Evolutionary conservation across 2,113 vertebrate species (phyloP), one percentile per base, ranked within the genome.

Genomic region (Coptodon bakossiorum): DNA sequence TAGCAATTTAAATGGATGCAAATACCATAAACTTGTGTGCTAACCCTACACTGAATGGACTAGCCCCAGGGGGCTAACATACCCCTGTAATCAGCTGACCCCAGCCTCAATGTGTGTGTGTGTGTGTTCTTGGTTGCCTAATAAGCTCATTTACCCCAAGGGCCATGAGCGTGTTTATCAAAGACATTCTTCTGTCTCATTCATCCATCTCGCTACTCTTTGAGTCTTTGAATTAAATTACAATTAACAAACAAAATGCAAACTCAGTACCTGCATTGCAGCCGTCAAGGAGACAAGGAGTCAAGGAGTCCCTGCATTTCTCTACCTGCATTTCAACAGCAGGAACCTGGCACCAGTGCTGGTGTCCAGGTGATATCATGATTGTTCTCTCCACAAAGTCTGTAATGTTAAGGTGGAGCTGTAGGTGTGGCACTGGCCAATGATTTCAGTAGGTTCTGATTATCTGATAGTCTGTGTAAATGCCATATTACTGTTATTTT

Each of bases 181-280:
- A 95, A 96, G 94, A 87, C 94, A 96, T 95, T 95, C 94, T 93
- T 95, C 50, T 80, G 89, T 88, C 88, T 91, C 91, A 91, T 83
- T 92, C 91, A 89, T 82, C 92, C 88, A 89, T 93, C 90, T 90
- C 88, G 34, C 63, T 90, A 88, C 86, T 86, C 87, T 86, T 66
- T 63, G 56, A 83, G 76, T 85, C 89, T 91, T 76, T 80, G 68
- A 86, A 73, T 84, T 80, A 93, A 91, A 81, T 85, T 45, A 86
- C 82, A 83, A 53, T 84, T 48, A 71, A 80, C 82, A 66, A n/a
- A 68, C 40, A 57, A 90, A 54, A 52, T 52, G 29, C 14, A 8
- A 6, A 71, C 11, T 40, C 40, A 31, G 31, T 9, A 6, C 66
- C 17, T 24, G 9, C 29, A 22, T 50, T 6, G 80, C 22, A 19